Percentiles rank a stretch among this genome's conserved stretches.
Evolutionary conservation across 2,797 vertebrate species (phyloP).

Genomic region (Notoglanidium macrostoma): DNA sequence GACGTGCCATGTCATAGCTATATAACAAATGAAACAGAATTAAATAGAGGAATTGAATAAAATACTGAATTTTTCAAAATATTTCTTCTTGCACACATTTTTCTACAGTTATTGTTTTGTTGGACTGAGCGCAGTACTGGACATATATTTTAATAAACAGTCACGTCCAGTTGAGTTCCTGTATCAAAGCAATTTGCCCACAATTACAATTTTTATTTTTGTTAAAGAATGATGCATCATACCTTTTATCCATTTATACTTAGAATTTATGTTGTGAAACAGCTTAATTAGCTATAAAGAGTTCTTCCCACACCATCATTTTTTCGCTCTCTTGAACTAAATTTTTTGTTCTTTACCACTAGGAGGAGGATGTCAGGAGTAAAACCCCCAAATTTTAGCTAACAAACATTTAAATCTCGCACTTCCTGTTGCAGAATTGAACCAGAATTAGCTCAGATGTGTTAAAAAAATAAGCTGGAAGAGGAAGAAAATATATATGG

Average conservation of each 20-base stretch:
- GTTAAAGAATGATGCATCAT: not conserved
- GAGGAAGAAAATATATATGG: not conserved
- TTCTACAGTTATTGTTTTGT: not conserved
- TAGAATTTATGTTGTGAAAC: not conserved
- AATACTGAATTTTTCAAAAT: not conserved
- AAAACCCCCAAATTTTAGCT: not conserved
- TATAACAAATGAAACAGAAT: not conserved
- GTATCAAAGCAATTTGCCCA: not conserved
- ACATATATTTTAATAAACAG: not conserved
- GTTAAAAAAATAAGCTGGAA: not conserved
- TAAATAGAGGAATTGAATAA: not conserved
- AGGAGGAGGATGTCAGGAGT: not conserved
- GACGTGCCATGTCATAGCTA: not conserved
- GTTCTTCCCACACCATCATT: not conserved
- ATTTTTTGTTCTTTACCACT: not conserved
- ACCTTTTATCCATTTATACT: not conserved
- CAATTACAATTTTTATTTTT: not conserved
- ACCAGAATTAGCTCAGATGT: not conserved
- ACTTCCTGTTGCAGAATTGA: not conserved
- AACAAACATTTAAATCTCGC: not conserved
- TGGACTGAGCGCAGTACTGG: not conserved
- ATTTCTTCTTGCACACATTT: not conserved
- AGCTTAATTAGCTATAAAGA: not conserved
- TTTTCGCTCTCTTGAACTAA: not conserved
- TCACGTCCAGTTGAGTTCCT: not conserved